A percentile compares a stretch with the other conserved stretches of the same genome.
phyloP scores from a whole-genome alignment of 2,797 vertebrate genomes.

The Sebastes glaucus region DNA sequence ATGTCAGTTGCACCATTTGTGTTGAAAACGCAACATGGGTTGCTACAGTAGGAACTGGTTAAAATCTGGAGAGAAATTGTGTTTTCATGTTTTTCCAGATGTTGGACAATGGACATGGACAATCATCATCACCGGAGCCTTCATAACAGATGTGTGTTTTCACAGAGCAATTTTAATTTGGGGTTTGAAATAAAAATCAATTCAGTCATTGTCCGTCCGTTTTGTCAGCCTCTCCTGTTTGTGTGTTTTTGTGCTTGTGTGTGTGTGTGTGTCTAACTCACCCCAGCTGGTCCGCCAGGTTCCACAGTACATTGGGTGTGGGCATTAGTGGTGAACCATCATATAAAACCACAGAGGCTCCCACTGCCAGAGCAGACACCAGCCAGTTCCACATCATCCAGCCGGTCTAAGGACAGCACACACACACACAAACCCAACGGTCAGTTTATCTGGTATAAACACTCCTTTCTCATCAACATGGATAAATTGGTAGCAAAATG shows the following conservation, averaged over 20 bases:
- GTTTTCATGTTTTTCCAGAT: background rate
- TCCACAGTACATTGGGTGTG: constrained; percentile 91
- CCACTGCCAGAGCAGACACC: constrained; percentile 89
- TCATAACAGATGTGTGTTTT: background rate
- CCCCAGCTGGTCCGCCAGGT: constrained; percentile 94
- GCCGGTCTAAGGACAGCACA: constrained; percentile 82
- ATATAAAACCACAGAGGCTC: constrained; percentile 92
- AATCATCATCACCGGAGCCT: background rate
- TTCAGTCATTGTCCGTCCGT: background rate
- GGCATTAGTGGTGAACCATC: constrained; percentile 96
- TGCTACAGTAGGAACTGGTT: background rate
- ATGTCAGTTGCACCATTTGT: background rate
- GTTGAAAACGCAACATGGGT: background rate
- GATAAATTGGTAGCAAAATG: constrained; percentile 22
- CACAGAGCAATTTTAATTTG: background rate
- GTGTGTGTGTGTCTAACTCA: constrained; percentile 63
- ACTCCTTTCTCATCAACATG: constrained; percentile 38
- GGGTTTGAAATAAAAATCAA: background rate
- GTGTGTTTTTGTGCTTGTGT: background rate
- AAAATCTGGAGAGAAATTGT: background rate
- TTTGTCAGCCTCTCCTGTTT: background rate
- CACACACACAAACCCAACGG: constrained; percentile 15
- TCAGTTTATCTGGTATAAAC: constrained; percentile 51
- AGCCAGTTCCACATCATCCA: constrained; percentile 99
- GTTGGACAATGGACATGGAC: background rate